These are phyloP conservation scores for Holacanthella duospinosa DNA, from an alignment of 2,888 invertebrate genomes.

Conservation along the genomic window DNA sequence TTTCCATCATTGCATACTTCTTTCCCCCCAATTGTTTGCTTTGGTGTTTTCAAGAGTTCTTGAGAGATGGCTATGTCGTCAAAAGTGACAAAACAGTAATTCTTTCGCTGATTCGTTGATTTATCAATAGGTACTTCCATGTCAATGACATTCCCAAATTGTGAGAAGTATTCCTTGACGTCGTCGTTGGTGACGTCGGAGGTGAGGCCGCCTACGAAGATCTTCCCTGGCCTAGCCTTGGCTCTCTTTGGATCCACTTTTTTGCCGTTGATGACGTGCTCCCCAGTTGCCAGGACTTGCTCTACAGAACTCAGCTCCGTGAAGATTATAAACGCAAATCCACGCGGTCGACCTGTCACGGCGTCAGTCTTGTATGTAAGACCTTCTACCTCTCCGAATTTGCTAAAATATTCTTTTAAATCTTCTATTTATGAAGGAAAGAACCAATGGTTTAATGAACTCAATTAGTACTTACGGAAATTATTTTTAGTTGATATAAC, in stretches of 20 bases:
- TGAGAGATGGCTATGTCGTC: constrained; percentile 90
- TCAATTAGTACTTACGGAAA: neutral
- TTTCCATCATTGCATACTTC: constrained; percentile 53
- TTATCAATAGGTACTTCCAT: constrained; percentile 96
- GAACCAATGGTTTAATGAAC: neutral
- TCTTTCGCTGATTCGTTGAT: constrained; percentile 90
- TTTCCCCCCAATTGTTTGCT: constrained; percentile 84
- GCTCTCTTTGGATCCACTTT: constrained; percentile 94
- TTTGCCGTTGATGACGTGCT: constrained; percentile 87
- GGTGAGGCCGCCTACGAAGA: constrained; percentile 90
- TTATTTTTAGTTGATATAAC: neutral
- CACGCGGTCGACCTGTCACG: constrained; percentile 45
- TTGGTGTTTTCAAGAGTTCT: constrained; percentile 79
- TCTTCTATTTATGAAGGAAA: constrained; percentile 43
- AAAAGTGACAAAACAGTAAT: constrained; percentile 95
- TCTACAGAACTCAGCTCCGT: constrained; percentile 42
- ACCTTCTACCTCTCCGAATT: constrained; percentile 45
- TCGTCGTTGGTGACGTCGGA: constrained; percentile 87
- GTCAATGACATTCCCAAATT: constrained; percentile 86
- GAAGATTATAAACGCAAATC: constrained; percentile 48
- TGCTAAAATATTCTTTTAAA: constrained; percentile 44
- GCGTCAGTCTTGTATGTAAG: constrained; percentile 46
- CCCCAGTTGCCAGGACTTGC: constrained; percentile 60
- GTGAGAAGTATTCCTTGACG: constrained; percentile 81
- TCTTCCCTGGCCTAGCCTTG: constrained; percentile 87